Percentiles rank a stretch among this genome's conserved stretches.
Conservation (phyloP, 2,113 vertebrate species). For the Perca fluviatilis region DNA sequence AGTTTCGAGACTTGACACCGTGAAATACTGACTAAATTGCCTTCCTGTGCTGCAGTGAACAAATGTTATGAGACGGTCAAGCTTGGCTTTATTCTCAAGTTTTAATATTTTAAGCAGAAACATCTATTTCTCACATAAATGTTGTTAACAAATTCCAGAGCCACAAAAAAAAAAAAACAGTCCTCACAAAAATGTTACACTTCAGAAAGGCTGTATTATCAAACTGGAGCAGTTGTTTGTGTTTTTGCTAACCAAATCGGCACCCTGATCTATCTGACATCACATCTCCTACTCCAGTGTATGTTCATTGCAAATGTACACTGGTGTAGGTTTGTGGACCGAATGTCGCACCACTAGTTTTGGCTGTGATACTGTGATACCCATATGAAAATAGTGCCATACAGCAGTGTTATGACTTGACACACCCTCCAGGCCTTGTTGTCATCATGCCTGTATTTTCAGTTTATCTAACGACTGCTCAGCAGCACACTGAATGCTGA, state of each 20-base stretch:
- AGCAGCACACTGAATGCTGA: neutral
- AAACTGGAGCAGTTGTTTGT: neutral
- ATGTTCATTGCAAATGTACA: neutral
- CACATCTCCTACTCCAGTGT: neutral
- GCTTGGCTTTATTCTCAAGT: conserved; percentile 2
- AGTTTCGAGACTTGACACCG: conserved; percentile 6
- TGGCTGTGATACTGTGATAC: no score
- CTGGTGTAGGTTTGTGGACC: neutral
- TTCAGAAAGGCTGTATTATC: no score
- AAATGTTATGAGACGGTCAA: neutral
- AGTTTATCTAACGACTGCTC: neutral
- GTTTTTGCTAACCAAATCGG: neutral
- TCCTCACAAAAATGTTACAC: neutral
- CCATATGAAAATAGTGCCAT: conserved; percentile 40
- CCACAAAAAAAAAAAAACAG: neutral
- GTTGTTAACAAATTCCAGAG: conserved; percentile 12
- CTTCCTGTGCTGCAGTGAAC: conserved; percentile 3
- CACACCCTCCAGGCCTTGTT: conserved; percentile 18
- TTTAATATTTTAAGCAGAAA: conserved; percentile 24
- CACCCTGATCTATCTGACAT: neutral
- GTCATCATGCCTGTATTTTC: conserved; percentile 45
- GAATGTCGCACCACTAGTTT: neutral
- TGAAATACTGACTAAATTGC: conserved; percentile 6
- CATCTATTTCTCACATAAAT: conserved; percentile 26
- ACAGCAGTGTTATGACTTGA: conserved; percentile 34